Base-by-base conservation (phyloP, 2,113 vertebrate genomes). In the Raja brachyura region DNA sequence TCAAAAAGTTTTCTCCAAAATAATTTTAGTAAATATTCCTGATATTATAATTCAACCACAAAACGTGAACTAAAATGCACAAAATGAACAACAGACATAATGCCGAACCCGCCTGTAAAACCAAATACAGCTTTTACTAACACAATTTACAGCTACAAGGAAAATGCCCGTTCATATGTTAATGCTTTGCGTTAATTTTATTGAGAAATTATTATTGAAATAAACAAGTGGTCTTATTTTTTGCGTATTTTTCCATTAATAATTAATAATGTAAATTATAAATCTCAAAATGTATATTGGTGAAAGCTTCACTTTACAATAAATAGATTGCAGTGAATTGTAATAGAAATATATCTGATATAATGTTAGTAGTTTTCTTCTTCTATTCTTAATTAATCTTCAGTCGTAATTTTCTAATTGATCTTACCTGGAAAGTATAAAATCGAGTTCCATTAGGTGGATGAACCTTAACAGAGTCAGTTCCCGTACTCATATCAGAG, bases 401-500 rank as follows among this genome's bases (percentile, higher is more conserved):
- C 33, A 90, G 48, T 70, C 22, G 39, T 2, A 70, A 92, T 39
- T 73, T 68, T 66, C 48, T 25, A 20, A 73, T 48, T 93, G 94
- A 94, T 96, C 98, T 98, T 98, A 98, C 99, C 98, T 99, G 99
- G 94, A 98, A 98, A 93, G 98, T 98, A 94, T 99, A 99, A 96
- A 98, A 99, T 94, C 99, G 96, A 76, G 98, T 99, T 95, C 99
- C 99, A 94, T 99, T 99, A 93, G 98, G 98, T 93, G 97, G 98
- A 95, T 99, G 98, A 94, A 98, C 97, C 97, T 99, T 99, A 92
- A 98, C 97, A 96, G 98, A 98, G 95, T 97, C 98, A 96, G 97
- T 97, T 96, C 98, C 98, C 96, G 97, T 96, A 94, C 96, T 99
- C 98, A 98, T 98, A 96, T 99, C 99, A 92, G 97, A 98, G 96